phyloP scores from a whole-genome alignment of 37 sponge, comb jelly and placozoan genomes.

The Cladorhizidae sp. region DNA sequence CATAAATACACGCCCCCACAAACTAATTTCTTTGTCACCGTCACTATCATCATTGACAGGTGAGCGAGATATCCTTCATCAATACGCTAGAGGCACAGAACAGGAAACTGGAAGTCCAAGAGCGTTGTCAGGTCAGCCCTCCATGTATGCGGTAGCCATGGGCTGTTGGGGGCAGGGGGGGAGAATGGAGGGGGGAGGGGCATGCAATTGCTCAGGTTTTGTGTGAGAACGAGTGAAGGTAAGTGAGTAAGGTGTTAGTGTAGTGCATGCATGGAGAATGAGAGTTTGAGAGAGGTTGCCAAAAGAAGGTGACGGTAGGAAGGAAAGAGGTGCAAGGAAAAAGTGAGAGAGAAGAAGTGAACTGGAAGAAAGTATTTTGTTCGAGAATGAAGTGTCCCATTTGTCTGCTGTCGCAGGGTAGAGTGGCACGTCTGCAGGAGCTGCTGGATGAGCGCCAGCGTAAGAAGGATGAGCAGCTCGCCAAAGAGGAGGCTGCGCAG shows the following conservation, averaged over 20 bases:
- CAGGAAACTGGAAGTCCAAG: conserved; percentile 85
- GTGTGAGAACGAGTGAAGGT: too few species aligned
- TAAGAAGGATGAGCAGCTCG: conserved; percentile 79
- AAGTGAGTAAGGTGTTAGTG: too few species aligned
- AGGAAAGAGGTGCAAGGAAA: too few species aligned
- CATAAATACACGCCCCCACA: background rate
- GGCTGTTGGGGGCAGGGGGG: background rate
- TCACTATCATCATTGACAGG: conserved; percentile 40
- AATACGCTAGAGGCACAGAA: conserved; percentile 94
- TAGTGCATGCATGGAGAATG: too few species aligned
- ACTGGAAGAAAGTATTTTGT: too few species aligned
- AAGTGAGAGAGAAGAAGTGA: too few species aligned
- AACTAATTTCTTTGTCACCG: background rate
- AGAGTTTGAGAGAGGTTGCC: too few species aligned
- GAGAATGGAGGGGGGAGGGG: too few species aligned
- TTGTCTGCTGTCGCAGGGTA: conserved; percentile 31
- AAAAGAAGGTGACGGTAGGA: too few species aligned
- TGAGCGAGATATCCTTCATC: conserved; percentile 94
- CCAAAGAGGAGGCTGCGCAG: conserved; percentile 94
- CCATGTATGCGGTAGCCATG: background rate
- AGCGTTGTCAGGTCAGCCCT: conserved; percentile 55
- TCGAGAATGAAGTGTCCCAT: background rate
- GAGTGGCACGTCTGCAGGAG: conserved; percentile 74
- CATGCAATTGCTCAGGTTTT: too few species aligned
- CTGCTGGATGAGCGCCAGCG: conserved; percentile 78